phyloP scores from a whole-genome alignment of 1,140 invertebrate genomes.

The Aphidius ervi region DNA sequence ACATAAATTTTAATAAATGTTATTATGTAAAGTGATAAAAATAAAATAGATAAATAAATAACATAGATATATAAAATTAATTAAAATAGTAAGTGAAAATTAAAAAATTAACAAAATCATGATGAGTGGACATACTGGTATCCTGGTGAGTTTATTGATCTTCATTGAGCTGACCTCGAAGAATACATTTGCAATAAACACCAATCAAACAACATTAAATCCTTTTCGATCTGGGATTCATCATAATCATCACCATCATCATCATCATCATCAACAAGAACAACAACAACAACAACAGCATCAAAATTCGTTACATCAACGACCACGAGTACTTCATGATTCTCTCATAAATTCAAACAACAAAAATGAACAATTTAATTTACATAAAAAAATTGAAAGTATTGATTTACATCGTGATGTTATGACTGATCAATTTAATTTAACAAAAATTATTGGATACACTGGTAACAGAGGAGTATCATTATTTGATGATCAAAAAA shows the following conservation, averaged over 20 bases:
- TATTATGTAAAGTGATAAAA: not conserved
- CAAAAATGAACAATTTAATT: conserved; percentile 1
- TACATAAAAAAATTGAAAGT: too few species aligned
- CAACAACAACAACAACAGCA: conserved; percentile 10
- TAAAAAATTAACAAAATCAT: conserved; percentile 7
- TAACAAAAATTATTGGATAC: conserved; percentile 30
- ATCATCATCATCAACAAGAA: conserved; percentile 10
- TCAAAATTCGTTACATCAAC: not conserved
- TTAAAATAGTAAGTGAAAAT: conserved; percentile 6
- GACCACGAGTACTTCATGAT: conserved; percentile 16
- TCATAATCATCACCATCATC: conserved; percentile 10
- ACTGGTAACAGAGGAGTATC: conserved; percentile 29
- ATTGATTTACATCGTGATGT: not conserved
- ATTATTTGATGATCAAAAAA: conserved; percentile 33
- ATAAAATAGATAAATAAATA: not conserved
- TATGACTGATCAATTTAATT: conserved; percentile 27
- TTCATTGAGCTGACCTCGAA: conserved; percentile 20
- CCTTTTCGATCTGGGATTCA: not conserved
- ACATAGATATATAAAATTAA: not conserved
- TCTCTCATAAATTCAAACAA: conserved; percentile 14
- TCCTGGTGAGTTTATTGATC: conserved; percentile 18
- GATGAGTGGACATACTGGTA: conserved; percentile 10
- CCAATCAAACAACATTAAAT: conserved; percentile 8
- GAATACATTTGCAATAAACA: not conserved
- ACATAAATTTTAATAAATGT: not conserved